Percentiles rank a stretch among this genome's conserved stretches.
These are phyloP conservation scores for Sebastes steindachneri DNA, from an alignment of 2,797 vertebrate genomes.

Conservation along the genomic window DNA sequence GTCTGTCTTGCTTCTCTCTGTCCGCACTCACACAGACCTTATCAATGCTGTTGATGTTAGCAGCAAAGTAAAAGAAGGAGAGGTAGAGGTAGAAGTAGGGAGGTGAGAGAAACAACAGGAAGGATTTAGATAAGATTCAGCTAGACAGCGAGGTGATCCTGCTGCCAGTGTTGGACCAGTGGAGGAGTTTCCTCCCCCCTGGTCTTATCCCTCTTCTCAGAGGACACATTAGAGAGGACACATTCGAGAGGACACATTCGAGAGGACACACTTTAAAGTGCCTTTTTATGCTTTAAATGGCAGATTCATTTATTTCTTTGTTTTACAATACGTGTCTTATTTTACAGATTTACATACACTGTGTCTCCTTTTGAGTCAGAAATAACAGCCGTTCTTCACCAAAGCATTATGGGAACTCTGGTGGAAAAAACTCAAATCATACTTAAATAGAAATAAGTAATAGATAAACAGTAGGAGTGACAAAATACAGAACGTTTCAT, in stretches of 20 bases:
- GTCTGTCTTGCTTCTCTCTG: not conserved
- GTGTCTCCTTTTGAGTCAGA: too few relatives aligned
- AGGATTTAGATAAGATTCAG: not conserved
- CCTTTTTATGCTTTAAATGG: not conserved
- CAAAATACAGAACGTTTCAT: not conserved
- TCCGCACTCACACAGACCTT: not conserved
- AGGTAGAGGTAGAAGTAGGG: constrained; percentile 14
- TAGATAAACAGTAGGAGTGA: not conserved
- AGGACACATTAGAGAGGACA: not conserved
- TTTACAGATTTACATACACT: not conserved
- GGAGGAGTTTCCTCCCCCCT: not conserved
- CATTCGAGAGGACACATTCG: not conserved
- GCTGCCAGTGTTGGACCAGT: not conserved
- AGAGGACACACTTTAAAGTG: not conserved
- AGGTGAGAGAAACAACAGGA: not conserved
- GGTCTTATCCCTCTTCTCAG: not conserved
- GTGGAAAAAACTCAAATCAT: not conserved
- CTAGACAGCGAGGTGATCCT: not conserved
- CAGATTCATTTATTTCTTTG: not conserved
- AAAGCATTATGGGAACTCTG: not conserved
- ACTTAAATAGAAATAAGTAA: not conserved
- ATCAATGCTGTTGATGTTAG: not conserved
- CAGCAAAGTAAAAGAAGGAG: not conserved
- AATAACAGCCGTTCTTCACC: too few relatives aligned
- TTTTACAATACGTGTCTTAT: not conserved